Evolutionary conservation across 2,797 vertebrate genomes (phyloP).

Genomic region (Labroides dimidiatus): DNA sequence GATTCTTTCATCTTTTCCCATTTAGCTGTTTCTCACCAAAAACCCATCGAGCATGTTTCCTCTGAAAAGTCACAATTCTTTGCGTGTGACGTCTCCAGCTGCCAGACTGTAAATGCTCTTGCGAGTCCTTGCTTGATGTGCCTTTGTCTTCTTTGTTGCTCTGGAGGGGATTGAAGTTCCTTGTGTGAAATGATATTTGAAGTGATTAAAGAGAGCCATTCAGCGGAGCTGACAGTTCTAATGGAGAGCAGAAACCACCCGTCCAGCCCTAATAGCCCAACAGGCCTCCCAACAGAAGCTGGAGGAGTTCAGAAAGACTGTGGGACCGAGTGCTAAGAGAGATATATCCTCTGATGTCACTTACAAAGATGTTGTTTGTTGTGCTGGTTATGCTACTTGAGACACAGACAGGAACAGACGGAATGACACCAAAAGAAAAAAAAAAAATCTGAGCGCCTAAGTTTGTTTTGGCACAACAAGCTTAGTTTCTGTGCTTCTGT

Average conservation of each 20-base stretch:
- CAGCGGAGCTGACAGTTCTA: conserved; percentile 75
- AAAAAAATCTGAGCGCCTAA: conserved; percentile 7
- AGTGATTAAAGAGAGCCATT: conserved; percentile 78
- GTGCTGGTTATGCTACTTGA: conserved; percentile 11
- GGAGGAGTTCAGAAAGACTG: conserved; percentile 50
- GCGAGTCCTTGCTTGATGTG: conserved; percentile 43
- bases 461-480: background rate
- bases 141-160: conserved; percentile 65
- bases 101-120: conserved; percentile 37
- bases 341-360: conserved; percentile 28
- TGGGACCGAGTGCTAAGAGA: conserved; percentile 33
- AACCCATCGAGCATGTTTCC: conserved; percentile 6
- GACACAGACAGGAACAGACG: background rate
- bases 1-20: conserved; percentile 50
- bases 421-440: conserved; percentile 2
- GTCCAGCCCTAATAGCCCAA: conserved; percentile 63
- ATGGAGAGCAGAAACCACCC: conserved; percentile 71
- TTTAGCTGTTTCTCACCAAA: conserved; percentile 43
- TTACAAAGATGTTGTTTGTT: conserved; percentile 44
- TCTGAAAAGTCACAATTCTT: conserved; percentile 35
- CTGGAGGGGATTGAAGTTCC: conserved; percentile 68
- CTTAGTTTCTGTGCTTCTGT: background rate
- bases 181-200: conserved; percentile 79
- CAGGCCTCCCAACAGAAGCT: conserved; percentile 54
- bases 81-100: conserved; percentile 32